Conservation (phyloP, 2,797 vertebrate species). For the Syngnathus acus region DNA sequence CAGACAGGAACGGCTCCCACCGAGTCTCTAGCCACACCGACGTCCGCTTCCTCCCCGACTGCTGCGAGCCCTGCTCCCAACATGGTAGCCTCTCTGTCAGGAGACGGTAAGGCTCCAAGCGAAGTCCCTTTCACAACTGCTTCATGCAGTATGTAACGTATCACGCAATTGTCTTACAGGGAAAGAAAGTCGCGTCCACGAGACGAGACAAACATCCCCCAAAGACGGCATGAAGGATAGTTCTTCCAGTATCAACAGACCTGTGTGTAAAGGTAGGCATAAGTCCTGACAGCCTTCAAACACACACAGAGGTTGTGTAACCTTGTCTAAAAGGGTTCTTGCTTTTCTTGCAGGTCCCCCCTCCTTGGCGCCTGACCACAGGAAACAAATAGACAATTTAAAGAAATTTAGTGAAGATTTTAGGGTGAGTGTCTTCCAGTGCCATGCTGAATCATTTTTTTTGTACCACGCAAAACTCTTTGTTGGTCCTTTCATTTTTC, state of each 20-base stretch:
- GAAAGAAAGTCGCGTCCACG: constrained; percentile 91
- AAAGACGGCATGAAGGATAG: constrained; percentile 87
- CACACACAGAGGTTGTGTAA: background rate
- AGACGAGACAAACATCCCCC: constrained; percentile 88
- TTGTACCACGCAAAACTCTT: background rate
- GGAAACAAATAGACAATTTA: constrained; percentile 98
- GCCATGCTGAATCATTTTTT: background rate
- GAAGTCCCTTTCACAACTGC: background rate
- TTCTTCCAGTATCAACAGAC: constrained; percentile 80
- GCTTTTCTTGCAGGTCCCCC: constrained; percentile 73
- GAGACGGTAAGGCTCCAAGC: constrained; percentile 73
- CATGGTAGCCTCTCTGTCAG: constrained; percentile 79
- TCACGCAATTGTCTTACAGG: constrained; percentile 54
- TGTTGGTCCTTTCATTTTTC: background rate
- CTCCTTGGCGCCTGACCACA: constrained; percentile 87
- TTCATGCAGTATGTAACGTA: background rate
- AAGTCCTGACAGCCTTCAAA: background rate
- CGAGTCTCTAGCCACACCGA: constrained; percentile 76
- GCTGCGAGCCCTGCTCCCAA: constrained; percentile 86
- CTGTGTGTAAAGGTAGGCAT: constrained; percentile 85
- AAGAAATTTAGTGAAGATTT: constrained; percentile 99
- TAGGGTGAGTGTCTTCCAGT: constrained; percentile 79
- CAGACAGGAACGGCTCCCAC: constrained; percentile 81
- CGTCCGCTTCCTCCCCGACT: constrained; percentile 82
- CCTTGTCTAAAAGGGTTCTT: background rate